These are phyloP conservation scores for Eulemur rufifrons DNA, from an alignment of 2,113 vertebrate species.

Conservation along the genomic window DNA sequence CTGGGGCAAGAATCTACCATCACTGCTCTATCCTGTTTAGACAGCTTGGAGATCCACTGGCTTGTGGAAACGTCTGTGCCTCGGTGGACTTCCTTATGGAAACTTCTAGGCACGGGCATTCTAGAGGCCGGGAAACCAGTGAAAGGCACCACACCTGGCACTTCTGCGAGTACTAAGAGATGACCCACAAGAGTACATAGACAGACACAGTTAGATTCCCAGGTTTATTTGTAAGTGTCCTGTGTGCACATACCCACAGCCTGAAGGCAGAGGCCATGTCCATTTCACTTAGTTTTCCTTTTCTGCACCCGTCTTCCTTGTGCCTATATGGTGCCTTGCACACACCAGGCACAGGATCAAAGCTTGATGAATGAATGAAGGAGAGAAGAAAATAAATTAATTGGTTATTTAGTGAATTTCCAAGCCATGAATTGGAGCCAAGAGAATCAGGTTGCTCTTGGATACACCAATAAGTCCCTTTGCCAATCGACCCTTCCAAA, in stretches of 20 bases:
- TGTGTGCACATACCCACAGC: neutral
- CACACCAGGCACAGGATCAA: neutral
- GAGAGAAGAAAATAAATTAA: constrained; percentile 37
- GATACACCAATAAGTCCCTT: constrained; percentile 60
- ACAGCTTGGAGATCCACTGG: neutral
- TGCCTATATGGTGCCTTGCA: neutral
- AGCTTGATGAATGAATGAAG: constrained; percentile 23
- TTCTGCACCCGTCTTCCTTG: neutral
- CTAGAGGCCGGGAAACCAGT: neutral
- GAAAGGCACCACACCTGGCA: neutral
- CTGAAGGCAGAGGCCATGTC: neutral
- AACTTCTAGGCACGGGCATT: neutral
- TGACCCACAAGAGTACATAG: neutral
- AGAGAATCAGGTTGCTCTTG: constrained; percentile 61
- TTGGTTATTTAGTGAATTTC: constrained; percentile 36
- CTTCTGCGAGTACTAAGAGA: neutral
- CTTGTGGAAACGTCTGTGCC: neutral
- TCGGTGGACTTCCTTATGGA: neutral
- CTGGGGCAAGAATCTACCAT: neutral
- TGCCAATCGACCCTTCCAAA: constrained; percentile 49
- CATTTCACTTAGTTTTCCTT: neutral
- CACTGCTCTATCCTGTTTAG: neutral
- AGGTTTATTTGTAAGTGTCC: neutral
- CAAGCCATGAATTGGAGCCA: constrained; percentile 26
- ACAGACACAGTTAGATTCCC: neutral